Conservation (phyloP, 1,140 invertebrate genomes). For the Drosophila melanica region DNA sequence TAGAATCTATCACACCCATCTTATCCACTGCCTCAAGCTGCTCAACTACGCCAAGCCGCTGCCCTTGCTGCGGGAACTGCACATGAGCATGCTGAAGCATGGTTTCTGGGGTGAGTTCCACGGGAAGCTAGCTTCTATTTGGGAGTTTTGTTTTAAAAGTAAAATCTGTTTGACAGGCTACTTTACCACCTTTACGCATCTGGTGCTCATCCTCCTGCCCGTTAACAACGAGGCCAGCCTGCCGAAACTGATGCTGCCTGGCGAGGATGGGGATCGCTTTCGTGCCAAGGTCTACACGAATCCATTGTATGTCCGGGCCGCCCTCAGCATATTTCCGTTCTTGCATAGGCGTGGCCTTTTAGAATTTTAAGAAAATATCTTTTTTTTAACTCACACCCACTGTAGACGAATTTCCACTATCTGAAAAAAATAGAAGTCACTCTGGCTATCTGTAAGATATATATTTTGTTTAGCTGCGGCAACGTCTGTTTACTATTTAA, state of each 20-base stretch:
- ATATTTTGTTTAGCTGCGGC: conserved; percentile 65
- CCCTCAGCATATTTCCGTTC: conserved; percentile 74
- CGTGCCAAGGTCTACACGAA: conserved; percentile 72
- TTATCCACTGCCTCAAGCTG: conserved; percentile 62
- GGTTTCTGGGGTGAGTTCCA: conserved; percentile 72
- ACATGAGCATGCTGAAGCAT: conserved; percentile 75
- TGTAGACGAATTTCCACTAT: conserved; percentile 32
- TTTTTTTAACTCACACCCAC: conserved; percentile 1
- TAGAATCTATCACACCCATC: conserved; percentile 70
- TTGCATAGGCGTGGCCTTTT: conserved; percentile 69
- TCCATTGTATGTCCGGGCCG: conserved; percentile 70
- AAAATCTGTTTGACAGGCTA: conserved; percentile 53
- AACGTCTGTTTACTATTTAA: conserved; percentile 31
- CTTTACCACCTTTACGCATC: conserved; percentile 73
- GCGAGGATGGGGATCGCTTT: conserved; percentile 73
- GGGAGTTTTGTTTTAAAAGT: background rate
- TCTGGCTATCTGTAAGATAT: conserved; percentile 55
- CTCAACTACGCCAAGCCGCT: conserved; percentile 66
- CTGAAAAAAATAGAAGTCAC: conserved; percentile 19
- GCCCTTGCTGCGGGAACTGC: conserved; percentile 63
- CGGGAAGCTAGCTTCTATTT: background rate
- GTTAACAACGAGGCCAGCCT: conserved; percentile 72
- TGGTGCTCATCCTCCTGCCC: conserved; percentile 72
- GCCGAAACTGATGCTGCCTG: conserved; percentile 59
- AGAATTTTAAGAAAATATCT: conserved; percentile 46